phyloP scores from a whole-genome alignment of 2,113 vertebrate species.

The Psephotus haematonotus region DNA sequence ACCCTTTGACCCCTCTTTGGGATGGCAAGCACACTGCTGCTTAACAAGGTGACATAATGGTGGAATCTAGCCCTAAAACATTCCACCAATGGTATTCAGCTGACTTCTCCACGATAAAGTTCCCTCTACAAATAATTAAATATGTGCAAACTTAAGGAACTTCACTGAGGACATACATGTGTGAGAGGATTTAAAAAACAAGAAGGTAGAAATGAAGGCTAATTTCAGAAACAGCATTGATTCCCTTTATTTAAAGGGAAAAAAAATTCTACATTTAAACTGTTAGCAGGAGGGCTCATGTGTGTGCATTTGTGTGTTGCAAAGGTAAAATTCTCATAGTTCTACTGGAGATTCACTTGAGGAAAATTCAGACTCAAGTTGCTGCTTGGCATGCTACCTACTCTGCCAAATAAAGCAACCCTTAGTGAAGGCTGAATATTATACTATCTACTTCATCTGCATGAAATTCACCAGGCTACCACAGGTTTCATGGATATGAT shows the following conservation, averaged over 20 bases:
- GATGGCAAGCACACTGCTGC: neutral
- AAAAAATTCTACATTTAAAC: neutral
- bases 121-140: neutral
- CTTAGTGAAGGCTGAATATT: neutral
- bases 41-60: neutral
- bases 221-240: neutral
- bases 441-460: neutral
- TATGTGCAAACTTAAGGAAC: neutral
- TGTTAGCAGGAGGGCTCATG: neutral
- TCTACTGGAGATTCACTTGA: neutral
- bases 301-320: neutral
- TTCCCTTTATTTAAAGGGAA: conserved; percentile 15
- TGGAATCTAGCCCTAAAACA: neutral
- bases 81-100: neutral
- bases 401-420: conserved; percentile 5
- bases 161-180: neutral
- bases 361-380: conserved; percentile 1
- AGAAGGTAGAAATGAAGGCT: neutral
- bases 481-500: neutral
- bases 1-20: neutral
- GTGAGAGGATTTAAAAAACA: neutral
- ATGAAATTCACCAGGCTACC: neutral
- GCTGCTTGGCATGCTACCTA: neutral
- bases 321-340: neutral
- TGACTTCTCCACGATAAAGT: neutral